Conservation (phyloP, 1,140 invertebrate species). For the Drosophila subpulchrella region DNA sequence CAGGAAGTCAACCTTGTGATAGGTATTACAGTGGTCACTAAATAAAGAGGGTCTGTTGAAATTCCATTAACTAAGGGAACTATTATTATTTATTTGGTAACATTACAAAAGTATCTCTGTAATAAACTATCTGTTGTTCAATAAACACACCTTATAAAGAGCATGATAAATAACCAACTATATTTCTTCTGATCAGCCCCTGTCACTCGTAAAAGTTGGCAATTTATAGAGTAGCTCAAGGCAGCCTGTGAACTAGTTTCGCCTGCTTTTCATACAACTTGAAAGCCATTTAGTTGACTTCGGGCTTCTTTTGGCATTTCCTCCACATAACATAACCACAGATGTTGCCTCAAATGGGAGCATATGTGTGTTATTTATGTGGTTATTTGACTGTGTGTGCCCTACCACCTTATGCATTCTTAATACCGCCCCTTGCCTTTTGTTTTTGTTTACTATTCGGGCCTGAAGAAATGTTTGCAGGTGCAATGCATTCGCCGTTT, state of each 20-base stretch:
- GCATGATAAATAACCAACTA: neutral
- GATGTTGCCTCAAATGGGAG: slow-evolving; percentile 61
- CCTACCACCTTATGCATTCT: slow-evolving; percentile 65
- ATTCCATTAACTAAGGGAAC: neutral
- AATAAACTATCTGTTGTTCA: neutral
- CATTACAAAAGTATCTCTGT: too few relatives aligned
- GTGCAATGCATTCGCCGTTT: slow-evolving; percentile 40
- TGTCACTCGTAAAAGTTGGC: slow-evolving; percentile 3
- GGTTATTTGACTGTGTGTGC: slow-evolving; percentile 3
- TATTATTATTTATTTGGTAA: too few relatives aligned
- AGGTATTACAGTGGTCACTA: slow-evolving; percentile 8
- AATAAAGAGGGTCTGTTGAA: neutral
- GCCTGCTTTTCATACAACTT: slow-evolving; percentile 13
- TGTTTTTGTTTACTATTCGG: slow-evolving; percentile 73
- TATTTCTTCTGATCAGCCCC: too few relatives aligned
- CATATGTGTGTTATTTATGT: slow-evolving; percentile 21
- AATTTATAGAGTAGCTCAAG: slow-evolving; percentile 42
- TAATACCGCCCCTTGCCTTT: slow-evolving; percentile 39
- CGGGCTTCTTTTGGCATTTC: slow-evolving; percentile 36
- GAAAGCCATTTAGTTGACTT: slow-evolving; percentile 55
- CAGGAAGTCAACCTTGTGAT: slow-evolving; percentile 47
- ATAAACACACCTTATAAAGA: neutral
- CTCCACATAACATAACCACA: slow-evolving; percentile 31
- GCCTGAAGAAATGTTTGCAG: slow-evolving; percentile 1
- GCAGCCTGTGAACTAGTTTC: slow-evolving; percentile 49